A percentile compares a stretch with the other conserved stretches of the same genome.
phyloP scores from a whole-genome alignment of 2,888 invertebrate species.

The Notodonta dromedarius region DNA sequence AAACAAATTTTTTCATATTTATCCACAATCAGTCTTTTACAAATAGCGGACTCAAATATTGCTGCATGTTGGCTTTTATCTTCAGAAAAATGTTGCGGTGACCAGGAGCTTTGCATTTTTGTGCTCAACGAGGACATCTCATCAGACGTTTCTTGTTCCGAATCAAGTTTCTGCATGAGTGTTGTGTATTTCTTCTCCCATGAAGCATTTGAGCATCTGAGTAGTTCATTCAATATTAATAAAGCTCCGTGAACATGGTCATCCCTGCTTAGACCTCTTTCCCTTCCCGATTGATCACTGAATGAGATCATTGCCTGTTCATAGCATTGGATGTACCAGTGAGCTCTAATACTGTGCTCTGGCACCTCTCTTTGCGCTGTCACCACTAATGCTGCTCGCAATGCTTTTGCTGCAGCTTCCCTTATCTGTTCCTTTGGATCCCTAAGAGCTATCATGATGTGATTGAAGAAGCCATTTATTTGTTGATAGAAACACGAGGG shows the following conservation, averaged over 20 bases:
- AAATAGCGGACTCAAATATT: constrained; percentile 92
- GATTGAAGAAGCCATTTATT: constrained; percentile 95
- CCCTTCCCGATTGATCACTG: constrained; percentile 81
- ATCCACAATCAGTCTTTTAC: constrained; percentile 92
- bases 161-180: constrained; percentile 86
- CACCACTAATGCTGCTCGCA: constrained; percentile 96
- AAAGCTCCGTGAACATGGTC: constrained; percentile 97
- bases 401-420: constrained; percentile 95
- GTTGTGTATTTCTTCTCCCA: constrained; percentile 93
- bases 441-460: constrained; percentile 94
- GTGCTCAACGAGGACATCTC: constrained; percentile 82
- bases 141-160: constrained; percentile 74
- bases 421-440: constrained; percentile 96
- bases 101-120: constrained; percentile 68
- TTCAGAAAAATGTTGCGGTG: constrained; percentile 57
- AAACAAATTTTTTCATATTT: constrained; percentile 92
- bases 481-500: constrained; percentile 98
- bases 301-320: constrained; percentile 93
- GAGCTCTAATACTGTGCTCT: constrained; percentile 93
- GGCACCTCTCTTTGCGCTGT: constrained; percentile 97
- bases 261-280: constrained; percentile 91
- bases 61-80: constrained; percentile 66
- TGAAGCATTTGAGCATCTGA: constrained; percentile 94
- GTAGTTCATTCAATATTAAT: constrained; percentile 95
- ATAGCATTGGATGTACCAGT: constrained; percentile 97